A percentile compares a stretch with the other conserved stretches of the same genome.
phyloP scores from a whole-genome alignment of 2,888 invertebrate genomes.

The Thera britannica region DNA sequence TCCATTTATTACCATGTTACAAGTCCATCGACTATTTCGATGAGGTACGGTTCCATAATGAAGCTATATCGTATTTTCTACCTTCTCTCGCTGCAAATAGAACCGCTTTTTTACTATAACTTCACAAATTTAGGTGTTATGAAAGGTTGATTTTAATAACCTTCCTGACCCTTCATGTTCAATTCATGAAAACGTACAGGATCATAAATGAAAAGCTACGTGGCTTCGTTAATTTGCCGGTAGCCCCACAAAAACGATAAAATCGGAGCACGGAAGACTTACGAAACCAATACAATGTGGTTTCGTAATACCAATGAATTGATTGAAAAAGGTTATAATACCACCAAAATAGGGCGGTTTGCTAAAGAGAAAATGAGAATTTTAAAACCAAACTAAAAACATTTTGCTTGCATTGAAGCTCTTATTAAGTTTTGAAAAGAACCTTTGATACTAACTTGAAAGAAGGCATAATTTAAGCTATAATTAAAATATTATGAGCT shows the following conservation, averaged over 20 bases:
- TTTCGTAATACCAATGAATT: not conserved
- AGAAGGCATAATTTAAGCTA: no score
- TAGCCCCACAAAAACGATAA: slow-evolving; percentile 19
- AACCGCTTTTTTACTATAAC: not conserved
- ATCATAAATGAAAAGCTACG: slow-evolving; percentile 18
- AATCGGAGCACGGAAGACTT: not conserved
- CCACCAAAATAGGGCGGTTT: not conserved
- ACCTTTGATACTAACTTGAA: no score
- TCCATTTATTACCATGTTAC: no score
- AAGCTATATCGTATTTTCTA: not conserved
- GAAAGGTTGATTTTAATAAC: slow-evolving; percentile 1
- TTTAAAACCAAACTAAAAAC: not conserved
- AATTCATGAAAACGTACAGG: slow-evolving; percentile 18
- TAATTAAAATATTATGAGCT: no score
- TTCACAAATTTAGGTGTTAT: not conserved
- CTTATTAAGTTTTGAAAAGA: no score
- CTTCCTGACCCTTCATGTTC: slow-evolving; percentile 10
- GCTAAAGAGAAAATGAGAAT: not conserved
- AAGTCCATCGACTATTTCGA: no score
- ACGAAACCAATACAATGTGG: no score
- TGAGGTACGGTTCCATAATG: no score
- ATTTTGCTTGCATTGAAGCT: no score
- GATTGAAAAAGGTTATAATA: not conserved
- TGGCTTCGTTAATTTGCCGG: slow-evolving; percentile 28
- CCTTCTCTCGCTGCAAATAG: not conserved